A percentile compares a stretch with the other conserved stretches of the same genome.
These are phyloP conservation scores for Indicator indicator DNA, from an alignment of 2,113 vertebrate species.

Conservation along the genomic window DNA sequence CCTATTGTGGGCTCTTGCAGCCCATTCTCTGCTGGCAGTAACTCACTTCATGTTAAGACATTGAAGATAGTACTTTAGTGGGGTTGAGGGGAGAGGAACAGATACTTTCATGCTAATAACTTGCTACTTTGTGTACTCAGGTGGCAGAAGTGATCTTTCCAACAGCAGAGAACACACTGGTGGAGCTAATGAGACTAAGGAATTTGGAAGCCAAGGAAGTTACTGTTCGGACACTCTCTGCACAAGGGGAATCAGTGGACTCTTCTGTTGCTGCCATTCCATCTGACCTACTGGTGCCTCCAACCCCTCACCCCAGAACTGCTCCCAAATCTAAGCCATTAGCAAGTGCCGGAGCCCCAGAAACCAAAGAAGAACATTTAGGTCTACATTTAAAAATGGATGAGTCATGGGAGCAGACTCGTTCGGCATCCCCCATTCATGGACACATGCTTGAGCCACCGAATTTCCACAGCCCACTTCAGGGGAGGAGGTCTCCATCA, in stretches of 20 bases:
- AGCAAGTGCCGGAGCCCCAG: slow-evolving; percentile 89
- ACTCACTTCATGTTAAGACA: background rate
- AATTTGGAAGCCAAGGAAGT: slow-evolving; percentile 87
- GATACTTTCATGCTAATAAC: no score
- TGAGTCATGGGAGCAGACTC: slow-evolving; percentile 88
- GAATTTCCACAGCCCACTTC: slow-evolving; percentile 65
- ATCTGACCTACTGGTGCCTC: slow-evolving; percentile 88
- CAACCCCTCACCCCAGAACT: slow-evolving; percentile 79
- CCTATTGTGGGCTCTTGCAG: background rate
- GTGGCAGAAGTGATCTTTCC: slow-evolving; percentile 92
- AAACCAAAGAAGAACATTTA: slow-evolving; percentile 93
- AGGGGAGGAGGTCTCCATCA: slow-evolving; percentile 86
- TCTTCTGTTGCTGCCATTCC: slow-evolving; percentile 85
- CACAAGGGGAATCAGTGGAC: slow-evolving; percentile 93
- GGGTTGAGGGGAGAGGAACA: background rate
- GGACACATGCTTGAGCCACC: slow-evolving; percentile 85
- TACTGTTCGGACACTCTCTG: slow-evolving; percentile 91
- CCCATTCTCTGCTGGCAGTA: background rate
- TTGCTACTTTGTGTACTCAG: slow-evolving; percentile 58
- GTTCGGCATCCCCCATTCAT: slow-evolving; percentile 71
- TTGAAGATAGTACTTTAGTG: fast-evolving
- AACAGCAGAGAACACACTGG: slow-evolving; percentile 81
- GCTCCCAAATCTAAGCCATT: slow-evolving; percentile 86
- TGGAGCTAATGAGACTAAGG: slow-evolving; percentile 88
- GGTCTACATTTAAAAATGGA: slow-evolving; percentile 74